phyloP scores from a whole-genome alignment of 2,888 invertebrate species.

The Syrista parreyssii region DNA sequence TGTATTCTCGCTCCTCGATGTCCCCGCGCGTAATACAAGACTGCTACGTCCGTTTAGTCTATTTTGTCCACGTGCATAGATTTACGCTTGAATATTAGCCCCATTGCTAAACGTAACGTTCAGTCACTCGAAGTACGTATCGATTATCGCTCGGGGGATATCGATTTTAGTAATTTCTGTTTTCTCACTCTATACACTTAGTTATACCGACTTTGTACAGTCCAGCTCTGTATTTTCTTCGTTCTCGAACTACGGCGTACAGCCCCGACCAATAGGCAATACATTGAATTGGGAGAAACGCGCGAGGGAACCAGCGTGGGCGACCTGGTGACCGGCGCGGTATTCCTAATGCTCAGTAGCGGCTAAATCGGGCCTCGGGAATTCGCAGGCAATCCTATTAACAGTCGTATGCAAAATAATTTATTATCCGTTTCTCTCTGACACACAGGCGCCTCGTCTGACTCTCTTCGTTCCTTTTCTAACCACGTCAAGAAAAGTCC shows the following conservation, averaged over 20 bases:
- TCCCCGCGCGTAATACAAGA: too few species aligned
- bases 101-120: neutral
- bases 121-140: neutral
- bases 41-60: fast-evolving
- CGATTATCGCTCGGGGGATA: neutral
- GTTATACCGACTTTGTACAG: neutral
- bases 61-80: neutral
- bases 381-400: neutral
- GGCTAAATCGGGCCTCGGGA: neutral
- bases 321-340: neutral
- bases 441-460: neutral
- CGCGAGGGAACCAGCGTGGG: neutral
- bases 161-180: neutral
- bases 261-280: neutral
- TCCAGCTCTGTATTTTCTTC: neutral
- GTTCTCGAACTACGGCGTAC: neutral
- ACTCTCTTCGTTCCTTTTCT: neutral
- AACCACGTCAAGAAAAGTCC: neutral
- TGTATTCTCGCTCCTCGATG: too few species aligned
- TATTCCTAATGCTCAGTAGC: neutral
- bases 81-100: neutral
- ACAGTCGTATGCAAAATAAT: neutral
- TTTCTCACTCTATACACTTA: neutral
- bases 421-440: neutral
- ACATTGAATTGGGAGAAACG: neutral